Base-by-base conservation (phyloP, 2,797 vertebrate species). In the Leuciscus waleckii region DNA sequence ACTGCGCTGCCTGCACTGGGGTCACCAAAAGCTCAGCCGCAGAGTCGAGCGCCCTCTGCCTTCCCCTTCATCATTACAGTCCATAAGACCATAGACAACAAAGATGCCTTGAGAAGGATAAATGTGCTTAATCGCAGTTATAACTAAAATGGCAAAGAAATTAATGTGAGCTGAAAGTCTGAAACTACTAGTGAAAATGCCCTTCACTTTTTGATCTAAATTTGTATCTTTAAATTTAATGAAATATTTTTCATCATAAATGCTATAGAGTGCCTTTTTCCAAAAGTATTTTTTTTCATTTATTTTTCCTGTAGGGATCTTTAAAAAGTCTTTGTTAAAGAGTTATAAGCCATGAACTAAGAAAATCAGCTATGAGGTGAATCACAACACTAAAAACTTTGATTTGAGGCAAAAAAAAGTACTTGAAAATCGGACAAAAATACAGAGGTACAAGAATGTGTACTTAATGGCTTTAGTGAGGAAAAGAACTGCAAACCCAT, bases 11-110 rank as follows among this genome's bases (percentile, higher is more conserved):
- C 93, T 96, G 67, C 93, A 94, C 77, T 95, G 95, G 94, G 94
- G 94, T 51, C 93, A 96, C 67, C 95, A 95, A 93, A 97, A 95
- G 81, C 88, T 94, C 56, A 96, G 94, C 88, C 91, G 88, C 19
- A 93, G 91, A 82, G 94, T 94, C 65, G 93, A 96, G 89, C 92
- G 29, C 95, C 95, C 2, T 95, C 95, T 0, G 94, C 95, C 54
- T 96, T 96, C 70, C 95, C 94, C 29, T 95, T 96, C 89, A 92
- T 97, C 79, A 95, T 96, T 83, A 95, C 92, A 0, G 93, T 95
- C 51, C 94, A 95, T 81, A 95, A 95, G 91, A 96, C 93, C 54
- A 95, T 95, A 78, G 92, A 90, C 63, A 95, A 95, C 91, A 93
- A 93, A 49, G 93, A 96, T 5, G 93, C 91, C 1, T 90, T 96